Base-by-base conservation (phyloP, 2,797 vertebrate genomes). In the Adelosebastes latens region DNA sequence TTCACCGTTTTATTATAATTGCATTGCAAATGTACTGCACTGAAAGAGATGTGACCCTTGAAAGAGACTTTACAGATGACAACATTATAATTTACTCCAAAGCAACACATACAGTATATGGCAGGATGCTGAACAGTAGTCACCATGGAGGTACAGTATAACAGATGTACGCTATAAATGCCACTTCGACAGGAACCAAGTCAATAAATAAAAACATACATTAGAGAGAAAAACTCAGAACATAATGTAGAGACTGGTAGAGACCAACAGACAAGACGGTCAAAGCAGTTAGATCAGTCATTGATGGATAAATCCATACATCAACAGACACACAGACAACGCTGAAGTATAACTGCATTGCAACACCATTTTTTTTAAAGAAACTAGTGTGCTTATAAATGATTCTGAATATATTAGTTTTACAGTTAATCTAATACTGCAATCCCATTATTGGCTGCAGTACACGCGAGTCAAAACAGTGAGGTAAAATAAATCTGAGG, bases 191-290 rank as follows among this genome's bases (percentile, higher is more conserved):
- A 71, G 22, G 55, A 91, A 84, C 16, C 53, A 83, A 90, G 82
- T 74, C 27, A 89, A 93, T 92, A 92, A 93, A 93, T 92, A 88
- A 91, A 87, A 88, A 92, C 75, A 81, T 24, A 74, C 4, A 68
- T 76, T n/a, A 66, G 27, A 72, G 18, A 65, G 29, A 65, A 69
- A 65, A 68, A 79, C 61, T 56, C 3, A 39, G 55, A 68, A 67
- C 36, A 72, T 73, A 27, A 76, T 55, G 72, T 72, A 62, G 68
- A 82, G 67, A 80, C 24, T 81, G 55, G 18, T 77, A 12, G 49
- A n/a, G 49, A 75, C 18, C 49, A 34, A 81, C 74, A 61, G 74
- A 89, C 69, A 39, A 75, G 59, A 87, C 32, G 1, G 75, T 82
- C 65, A 77, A 78, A 91, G 52, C 75, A 66, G 69, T 81, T 68